These are phyloP conservation scores for Rhopalosiphum padi DNA, from an alignment of 1,140 invertebrate genomes.

Conservation along the genomic window DNA sequence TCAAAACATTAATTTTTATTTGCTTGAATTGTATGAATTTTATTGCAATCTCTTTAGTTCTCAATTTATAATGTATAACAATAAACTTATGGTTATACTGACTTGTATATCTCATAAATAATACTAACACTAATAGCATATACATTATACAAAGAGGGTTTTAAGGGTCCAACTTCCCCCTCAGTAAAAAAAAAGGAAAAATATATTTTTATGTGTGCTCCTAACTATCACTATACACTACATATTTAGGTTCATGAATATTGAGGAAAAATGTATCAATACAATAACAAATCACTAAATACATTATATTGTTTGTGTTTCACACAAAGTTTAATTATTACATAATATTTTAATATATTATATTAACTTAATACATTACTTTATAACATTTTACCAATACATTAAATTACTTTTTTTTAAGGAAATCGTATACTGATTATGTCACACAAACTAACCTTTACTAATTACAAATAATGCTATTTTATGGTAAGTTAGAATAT, in stretches of 20 bases:
- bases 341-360: background rate
- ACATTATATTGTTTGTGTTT: too few relatives aligned
- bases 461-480: background rate
- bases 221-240: background rate
- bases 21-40: background rate
- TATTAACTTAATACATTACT: background rate
- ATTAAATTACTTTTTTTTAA: background rate
- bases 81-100: background rate
- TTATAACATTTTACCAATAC: background rate
- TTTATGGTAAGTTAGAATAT: background rate
- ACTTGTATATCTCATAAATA: background rate
- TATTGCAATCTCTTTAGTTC: background rate
- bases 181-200: too few relatives aligned
- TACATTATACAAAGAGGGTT: too few relatives aligned
- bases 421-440: background rate
- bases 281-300: background rate
- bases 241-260: background rate
- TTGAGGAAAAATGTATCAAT: background rate
- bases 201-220: too few relatives aligned
- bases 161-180: too few relatives aligned
- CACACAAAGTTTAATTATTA: background rate
- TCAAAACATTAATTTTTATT: slow-evolving; percentile 17
- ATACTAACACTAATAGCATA: background rate
- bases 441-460: background rate
- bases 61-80: background rate